phyloP scores from a whole-genome alignment of 2,888 invertebrate genomes.

The Baronia brevicornis region DNA sequence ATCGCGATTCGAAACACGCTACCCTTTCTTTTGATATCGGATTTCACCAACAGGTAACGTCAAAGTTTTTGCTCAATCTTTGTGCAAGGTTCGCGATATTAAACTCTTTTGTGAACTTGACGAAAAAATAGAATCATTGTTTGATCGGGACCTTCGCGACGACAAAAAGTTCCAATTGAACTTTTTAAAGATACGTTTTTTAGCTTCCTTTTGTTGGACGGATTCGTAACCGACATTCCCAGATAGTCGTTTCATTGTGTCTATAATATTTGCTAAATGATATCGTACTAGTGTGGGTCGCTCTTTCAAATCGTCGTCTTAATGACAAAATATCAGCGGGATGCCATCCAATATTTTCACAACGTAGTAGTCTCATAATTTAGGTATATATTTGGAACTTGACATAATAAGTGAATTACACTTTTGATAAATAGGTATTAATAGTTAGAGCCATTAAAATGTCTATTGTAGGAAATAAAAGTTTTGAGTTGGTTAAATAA shows the following conservation, averaged over 20 bases:
- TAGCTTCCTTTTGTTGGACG: constrained; percentile 60
- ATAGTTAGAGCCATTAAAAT: constrained; percentile 3
- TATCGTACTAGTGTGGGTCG: constrained; percentile 44
- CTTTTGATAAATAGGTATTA: constrained; percentile 32
- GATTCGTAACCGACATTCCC: constrained; percentile 71
- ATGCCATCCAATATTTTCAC: constrained; percentile 56
- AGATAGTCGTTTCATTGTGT: constrained; percentile 63
- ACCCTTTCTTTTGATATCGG: constrained; percentile 70
- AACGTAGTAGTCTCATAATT: constrained; percentile 55
- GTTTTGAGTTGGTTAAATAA: constrained; percentile 11
- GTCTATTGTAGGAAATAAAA: constrained; percentile 8
- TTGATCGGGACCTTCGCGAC: constrained; percentile 55
- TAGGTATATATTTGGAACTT: constrained; percentile 36
- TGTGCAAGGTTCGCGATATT: constrained; percentile 63
- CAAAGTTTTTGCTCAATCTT: constrained; percentile 59
- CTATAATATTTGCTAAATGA: constrained; percentile 58
- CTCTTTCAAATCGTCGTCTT: constrained; percentile 51
- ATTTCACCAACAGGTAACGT: constrained; percentile 73
- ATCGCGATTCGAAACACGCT: constrained; percentile 51
- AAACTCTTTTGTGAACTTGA: constrained; percentile 56
- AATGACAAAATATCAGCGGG: constrained; percentile 71
- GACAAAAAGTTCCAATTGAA: constrained; percentile 57
- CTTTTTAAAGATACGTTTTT: constrained; percentile 58
- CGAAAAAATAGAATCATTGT: constrained; percentile 58
- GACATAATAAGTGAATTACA: constrained; percentile 34